These are phyloP conservation scores for Esox masquinongy DNA, from an alignment of 2,797 vertebrate species.

Conservation along the genomic window DNA sequence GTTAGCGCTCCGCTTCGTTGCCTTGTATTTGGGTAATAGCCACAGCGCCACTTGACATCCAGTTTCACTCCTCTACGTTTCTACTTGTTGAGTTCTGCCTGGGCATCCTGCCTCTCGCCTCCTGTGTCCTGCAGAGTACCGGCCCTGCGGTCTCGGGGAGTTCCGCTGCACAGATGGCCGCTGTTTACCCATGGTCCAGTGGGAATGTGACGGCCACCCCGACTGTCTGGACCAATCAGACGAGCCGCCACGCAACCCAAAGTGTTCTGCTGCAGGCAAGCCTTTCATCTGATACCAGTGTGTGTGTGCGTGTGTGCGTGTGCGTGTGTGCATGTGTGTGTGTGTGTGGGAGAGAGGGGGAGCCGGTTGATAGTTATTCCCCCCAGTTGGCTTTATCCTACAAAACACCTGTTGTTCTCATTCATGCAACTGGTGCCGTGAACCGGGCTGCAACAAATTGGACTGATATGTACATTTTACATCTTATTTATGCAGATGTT, in stretches of 20 bases:
- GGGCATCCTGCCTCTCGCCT: neutral
- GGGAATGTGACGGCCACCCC: conserved; percentile 86
- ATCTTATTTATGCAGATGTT: no score
- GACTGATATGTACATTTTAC: neutral
- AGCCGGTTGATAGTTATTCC: neutral
- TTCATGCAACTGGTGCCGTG: neutral
- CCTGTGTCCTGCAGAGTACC: conserved; percentile 70
- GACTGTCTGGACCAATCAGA: conserved; percentile 86
- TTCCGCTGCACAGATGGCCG: conserved; percentile 83
- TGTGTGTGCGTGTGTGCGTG: no score
- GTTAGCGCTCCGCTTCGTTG: no score
- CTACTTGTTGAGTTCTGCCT: neutral
- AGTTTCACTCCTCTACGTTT: neutral
- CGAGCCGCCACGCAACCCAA: conserved; percentile 81
- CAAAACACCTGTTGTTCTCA: neutral
- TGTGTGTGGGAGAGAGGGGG: neutral
- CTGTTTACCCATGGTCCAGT: conserved; percentile 80
- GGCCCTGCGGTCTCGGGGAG: conserved; percentile 75
- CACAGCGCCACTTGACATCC: no score
- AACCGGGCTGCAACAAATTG: neutral
- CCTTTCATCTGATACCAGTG: conserved; percentile 2
- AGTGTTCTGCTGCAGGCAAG: conserved; percentile 80
- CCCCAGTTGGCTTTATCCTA: neutral
- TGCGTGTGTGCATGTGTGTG: no score
- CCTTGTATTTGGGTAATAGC: no score